A percentile compares a stretch with the other conserved stretches of the same genome.
Evolutionary conservation across 2,113 vertebrate species (phyloP).

Genomic region (Empidonax traillii): DNA sequence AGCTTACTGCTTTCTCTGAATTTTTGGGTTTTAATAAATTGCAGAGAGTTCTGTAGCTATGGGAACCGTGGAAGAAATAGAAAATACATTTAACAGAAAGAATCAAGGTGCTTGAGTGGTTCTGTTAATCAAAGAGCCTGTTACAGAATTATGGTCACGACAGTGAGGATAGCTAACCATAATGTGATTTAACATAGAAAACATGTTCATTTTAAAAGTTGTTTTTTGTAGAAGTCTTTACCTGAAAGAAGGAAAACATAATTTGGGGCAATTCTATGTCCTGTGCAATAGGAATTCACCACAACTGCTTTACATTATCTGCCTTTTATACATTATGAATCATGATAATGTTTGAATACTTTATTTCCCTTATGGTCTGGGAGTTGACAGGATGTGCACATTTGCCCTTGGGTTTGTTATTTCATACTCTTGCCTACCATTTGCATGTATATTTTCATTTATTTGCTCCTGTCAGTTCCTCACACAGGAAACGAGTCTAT

Average conservation of each 20-base stretch:
- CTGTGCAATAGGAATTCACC: background rate
- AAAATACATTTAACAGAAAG: background rate
- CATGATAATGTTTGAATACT: background rate
- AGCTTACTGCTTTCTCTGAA: background rate
- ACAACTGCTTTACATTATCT: background rate
- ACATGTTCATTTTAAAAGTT: background rate
- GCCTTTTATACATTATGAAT: constrained; percentile 7
- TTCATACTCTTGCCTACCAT: background rate
- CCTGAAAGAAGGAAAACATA: background rate
- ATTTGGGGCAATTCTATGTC: background rate
- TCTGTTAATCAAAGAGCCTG: background rate
- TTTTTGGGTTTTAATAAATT: background rate
- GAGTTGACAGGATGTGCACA: background rate
- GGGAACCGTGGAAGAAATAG: background rate
- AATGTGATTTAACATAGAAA: background rate
- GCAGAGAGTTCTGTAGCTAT: background rate
- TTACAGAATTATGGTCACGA: background rate
- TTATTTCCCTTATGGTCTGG: background rate
- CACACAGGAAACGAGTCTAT: background rate
- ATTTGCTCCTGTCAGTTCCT: background rate
- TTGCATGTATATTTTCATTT: background rate
- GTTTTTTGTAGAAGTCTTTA: background rate
- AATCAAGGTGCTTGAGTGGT: background rate
- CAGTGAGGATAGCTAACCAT: background rate
- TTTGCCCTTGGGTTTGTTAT: constrained; percentile 40